Base-by-base conservation (phyloP, 1,140 invertebrate species). In the Ericerus pela region DNA sequence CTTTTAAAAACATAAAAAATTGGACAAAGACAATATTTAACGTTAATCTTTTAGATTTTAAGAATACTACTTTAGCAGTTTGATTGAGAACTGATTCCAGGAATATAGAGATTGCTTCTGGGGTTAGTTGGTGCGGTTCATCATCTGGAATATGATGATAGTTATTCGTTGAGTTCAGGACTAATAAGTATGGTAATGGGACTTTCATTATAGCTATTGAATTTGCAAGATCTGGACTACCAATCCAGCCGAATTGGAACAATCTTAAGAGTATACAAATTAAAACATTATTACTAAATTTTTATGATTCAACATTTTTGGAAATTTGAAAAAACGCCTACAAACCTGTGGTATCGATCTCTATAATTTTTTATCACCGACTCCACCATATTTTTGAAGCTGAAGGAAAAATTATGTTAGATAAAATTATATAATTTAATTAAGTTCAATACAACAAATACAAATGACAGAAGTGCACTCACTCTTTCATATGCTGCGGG, bases 241-340 rank as follows among this genome's bases (percentile, higher is more conserved):
- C 87, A 37, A 74, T 66, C 90, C 90, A 96, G 27, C 90, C 90
- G 76, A 96, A 96, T 68, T 94, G 87, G 67, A 94, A 93, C 64
- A 79, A 68, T 41, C 75, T 75, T 67, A 58, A 63, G 57, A n/a
- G 43, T 11, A 51, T 24, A 51, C 16, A 51, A 51, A 10, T 51
- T 10, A 8, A 8, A 51, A 24, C 11, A 33, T 33, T 10, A 33
- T 33, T 2, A 29, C 5, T 29, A 53, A 11, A 24, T 24, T 6
- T 8, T 51, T 24, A 53, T 29, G 18, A 24, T 53, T 11, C 16
- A 10, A 8, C 3, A 11, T 28, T 24, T 28, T 20, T 24, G 6
- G 4, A 24, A 30, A n/a, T 28, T 16, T 14, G 2, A 5, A 28
- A 4, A n/a, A 4, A 37, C 33, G 52, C 16, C 26, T 56, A 70